Evolutionary conservation across 2,113 vertebrate species (phyloP), one percentile per base, ranked within the genome.

Genomic region (Lophochroa leadbeateri): DNA sequence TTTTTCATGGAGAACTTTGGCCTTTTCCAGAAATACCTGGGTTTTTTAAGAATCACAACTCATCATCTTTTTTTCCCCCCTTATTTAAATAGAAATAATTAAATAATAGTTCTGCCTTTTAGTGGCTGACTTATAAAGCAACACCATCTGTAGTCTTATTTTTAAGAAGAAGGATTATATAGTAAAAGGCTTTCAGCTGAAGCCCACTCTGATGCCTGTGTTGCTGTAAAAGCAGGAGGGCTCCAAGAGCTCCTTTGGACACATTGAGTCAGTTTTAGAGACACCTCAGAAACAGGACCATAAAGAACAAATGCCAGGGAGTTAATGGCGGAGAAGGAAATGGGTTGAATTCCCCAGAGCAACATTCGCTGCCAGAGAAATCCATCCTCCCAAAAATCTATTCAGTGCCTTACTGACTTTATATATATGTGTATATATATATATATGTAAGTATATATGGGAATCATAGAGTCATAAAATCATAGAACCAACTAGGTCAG

Each of bases 1-100:
- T 46, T 69, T 52, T 41, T 58, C 20, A 24, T 50, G 72, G 25
- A 76, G 33, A 80, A 46, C 46, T 71, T 74, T 53, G 78, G 33
- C 37, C 58, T 71, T 96, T 96, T 95, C 70, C 84, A 91, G 70
- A 92, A 92, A 77, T 70, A 77, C 21, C 46, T 64, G 41, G 31
- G 55, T 14, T 29, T 75, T 15, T 20, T 41, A 61, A 63, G 82
- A 50, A 39, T 68, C 33, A 68, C 39, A 88, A 90, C 76, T 95
- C 17, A 55, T 71, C 13, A 27, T 46, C 2, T 10, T 49, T 31
- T 52, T 35, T 53, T 29, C 37, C 13, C 35, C 27, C 27, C 13
- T n/a, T 63, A 70, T 60, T 31, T 13, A 68, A 81, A 68, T 49
- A 55, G 19, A 92, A 96, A 79, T 1, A 7, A 47, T 31, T 0